Evolutionary conservation across 2,797 vertebrate genomes (phyloP).

Genomic region (Microcaecilia unicolor): DNA sequence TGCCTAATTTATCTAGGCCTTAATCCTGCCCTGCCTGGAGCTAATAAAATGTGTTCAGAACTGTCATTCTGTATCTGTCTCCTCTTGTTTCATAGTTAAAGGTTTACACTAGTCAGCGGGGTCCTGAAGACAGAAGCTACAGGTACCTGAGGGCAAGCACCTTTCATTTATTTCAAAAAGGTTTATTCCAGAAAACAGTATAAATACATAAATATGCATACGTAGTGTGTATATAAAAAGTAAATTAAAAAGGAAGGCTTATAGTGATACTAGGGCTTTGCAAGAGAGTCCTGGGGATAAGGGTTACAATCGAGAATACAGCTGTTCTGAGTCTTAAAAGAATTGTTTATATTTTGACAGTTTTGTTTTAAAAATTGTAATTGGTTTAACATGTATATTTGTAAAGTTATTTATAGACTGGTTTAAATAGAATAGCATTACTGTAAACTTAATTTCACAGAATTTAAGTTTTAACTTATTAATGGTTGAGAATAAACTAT

Average conservation of each 20-base stretch:
- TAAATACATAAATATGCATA: conserved; percentile 83
- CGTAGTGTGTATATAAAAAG: conserved; percentile 47
- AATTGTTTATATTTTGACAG: conserved; percentile 63
- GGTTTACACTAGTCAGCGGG: neutral
- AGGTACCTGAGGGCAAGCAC: conserved; percentile 56
- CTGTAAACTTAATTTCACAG: conserved; percentile 58
- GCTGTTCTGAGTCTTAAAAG: conserved; percentile 64
- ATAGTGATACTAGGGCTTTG: conserved; percentile 20
- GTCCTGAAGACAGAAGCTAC: conserved; percentile 47
- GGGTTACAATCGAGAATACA: conserved; percentile 70
- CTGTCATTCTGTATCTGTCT: too few relatives aligned
- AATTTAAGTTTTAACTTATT: conserved; percentile 85
- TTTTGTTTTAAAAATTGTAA: conserved; percentile 78
- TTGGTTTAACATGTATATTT: conserved; percentile 91
- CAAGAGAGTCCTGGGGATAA: conserved; percentile 35
- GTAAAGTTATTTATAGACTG: conserved; percentile 96
- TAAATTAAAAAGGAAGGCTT: conserved; percentile 32
- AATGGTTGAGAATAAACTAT: conserved; percentile 64
- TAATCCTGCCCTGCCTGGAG: too few relatives aligned
- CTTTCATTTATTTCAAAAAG: conserved; percentile 62
- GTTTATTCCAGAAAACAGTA: conserved; percentile 66
- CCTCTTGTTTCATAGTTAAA: neutral
- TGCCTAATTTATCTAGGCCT: too few relatives aligned
- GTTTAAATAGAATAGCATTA: conserved; percentile 66
- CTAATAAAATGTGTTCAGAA: too few relatives aligned